Base-by-base conservation (phyloP, 2,888 invertebrate genomes). In the Clunio marinus region DNA sequence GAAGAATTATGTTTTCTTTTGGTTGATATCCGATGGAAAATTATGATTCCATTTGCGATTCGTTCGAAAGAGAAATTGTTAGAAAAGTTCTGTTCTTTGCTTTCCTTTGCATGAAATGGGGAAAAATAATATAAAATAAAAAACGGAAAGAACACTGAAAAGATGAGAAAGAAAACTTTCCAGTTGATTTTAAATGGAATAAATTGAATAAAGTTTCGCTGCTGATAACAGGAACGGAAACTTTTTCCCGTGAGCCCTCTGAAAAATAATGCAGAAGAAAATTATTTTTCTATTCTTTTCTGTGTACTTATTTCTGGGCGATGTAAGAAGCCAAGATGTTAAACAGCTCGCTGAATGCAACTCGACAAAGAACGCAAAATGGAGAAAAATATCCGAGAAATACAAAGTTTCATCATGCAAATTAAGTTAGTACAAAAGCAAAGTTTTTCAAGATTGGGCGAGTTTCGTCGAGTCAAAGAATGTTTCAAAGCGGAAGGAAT, bases 361-460 rank as follows among this genome's bases (percentile, higher is more conserved):
- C 20, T 51, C 10, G 4, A 7, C 10, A 32, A 7, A 7, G 4
- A 7, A 7, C 32, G 5, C 32, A 10, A 27, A 57, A 57, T 25
- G n/a, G 37, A 10, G 22, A 24, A 37, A 37, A 37, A 62, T 45
- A 46, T 46, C 20, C 25, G 15, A 13, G 25, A 63, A 28, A n/a
- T 45, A 15, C 41, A 41, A 41, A 41, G 41, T 46, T 63, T 63
- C 46, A 63, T 63, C 63, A 63, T 63, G 63, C 46, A 63, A 63
- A 63, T 63, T 63, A 27, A 63, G 45, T 63, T 63, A 25, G 27
- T 27, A 45, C 27, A 45, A 35, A 58, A 37, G 37, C 32, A 32
- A 60, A 60, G 37, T 35, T 60, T 13, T 20, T 32, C 5, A 60
- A 60, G 60, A 35, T 60, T 60, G 35, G 17, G 15, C 2, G 35